Evolutionary conservation across 2,113 vertebrate genomes (phyloP).

Genomic region (Chunga burmeisteri): DNA sequence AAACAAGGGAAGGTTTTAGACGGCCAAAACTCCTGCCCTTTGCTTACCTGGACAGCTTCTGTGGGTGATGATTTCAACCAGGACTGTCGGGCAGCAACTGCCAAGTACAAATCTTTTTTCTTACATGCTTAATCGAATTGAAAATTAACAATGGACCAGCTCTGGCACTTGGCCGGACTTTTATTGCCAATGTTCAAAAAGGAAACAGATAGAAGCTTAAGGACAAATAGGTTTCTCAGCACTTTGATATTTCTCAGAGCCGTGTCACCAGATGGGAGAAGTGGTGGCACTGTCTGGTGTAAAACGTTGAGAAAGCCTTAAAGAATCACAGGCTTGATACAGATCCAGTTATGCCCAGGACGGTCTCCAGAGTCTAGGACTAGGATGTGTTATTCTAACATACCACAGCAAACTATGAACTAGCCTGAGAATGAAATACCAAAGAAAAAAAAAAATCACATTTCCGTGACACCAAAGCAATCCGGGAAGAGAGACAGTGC

Average conservation of each 20-base stretch:
- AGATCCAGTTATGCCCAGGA: background rate
- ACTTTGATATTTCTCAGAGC: background rate
- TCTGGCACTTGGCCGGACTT: conserved; percentile 9
- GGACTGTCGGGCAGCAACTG: background rate
- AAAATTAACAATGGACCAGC: conserved; percentile 17
- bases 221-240: conserved; percentile 39
- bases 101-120: background rate
- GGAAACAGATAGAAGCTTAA: conserved; percentile 22
- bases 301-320: background rate
- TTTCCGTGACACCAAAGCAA: background rate
- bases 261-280: conserved; percentile 2
- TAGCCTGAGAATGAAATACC: background rate
- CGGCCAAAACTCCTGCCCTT: background rate
- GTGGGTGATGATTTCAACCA: background rate
- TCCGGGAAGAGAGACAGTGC: background rate
- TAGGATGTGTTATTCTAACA: background rate
- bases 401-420: background rate
- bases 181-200: conserved; percentile 25
- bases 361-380: background rate
- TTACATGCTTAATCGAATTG: background rate
- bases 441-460: background rate
- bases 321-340: background rate
- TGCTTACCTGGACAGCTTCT: background rate
- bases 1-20: background rate
- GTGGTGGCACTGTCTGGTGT: background rate